These are phyloP conservation scores for Pteronotus mesoamericanus DNA, from an alignment of 2,797 vertebrate species.

Conservation along the genomic window DNA sequence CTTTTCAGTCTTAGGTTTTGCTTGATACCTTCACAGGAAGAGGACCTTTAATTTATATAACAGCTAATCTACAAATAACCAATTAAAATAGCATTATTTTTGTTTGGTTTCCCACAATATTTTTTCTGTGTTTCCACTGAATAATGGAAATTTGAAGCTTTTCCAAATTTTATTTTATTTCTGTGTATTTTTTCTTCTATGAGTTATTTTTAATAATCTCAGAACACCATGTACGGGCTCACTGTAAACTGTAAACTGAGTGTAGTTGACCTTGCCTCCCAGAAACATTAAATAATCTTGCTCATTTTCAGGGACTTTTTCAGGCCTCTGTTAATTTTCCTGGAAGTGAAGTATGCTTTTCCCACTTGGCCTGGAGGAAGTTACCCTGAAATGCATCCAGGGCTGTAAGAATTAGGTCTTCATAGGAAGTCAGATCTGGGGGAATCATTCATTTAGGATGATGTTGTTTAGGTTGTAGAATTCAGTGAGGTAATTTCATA, in stretches of 20 bases:
- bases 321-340: neutral
- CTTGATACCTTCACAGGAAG: neutral
- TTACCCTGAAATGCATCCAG: neutral
- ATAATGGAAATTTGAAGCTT: too few species aligned
- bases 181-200: neutral
- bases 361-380: neutral
- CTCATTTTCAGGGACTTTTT: neutral
- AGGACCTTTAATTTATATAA: neutral
- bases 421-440: neutral
- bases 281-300: neutral
- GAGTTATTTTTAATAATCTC: neutral
- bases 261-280: neutral
- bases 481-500: neutral
- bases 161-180: neutral
- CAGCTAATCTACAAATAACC: neutral
- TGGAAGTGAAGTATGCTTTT: neutral
- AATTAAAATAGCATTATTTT: neutral
- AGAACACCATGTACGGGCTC: neutral
- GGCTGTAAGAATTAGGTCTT: neutral
- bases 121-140: neutral
- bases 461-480: neutral
- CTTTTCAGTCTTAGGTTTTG: neutral
- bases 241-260: neutral
- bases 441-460: neutral
- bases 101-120: neutral